These are phyloP conservation scores for Rhagoletis pomonella DNA, from an alignment of 1,140 invertebrate genomes.

Conservation along the genomic window DNA sequence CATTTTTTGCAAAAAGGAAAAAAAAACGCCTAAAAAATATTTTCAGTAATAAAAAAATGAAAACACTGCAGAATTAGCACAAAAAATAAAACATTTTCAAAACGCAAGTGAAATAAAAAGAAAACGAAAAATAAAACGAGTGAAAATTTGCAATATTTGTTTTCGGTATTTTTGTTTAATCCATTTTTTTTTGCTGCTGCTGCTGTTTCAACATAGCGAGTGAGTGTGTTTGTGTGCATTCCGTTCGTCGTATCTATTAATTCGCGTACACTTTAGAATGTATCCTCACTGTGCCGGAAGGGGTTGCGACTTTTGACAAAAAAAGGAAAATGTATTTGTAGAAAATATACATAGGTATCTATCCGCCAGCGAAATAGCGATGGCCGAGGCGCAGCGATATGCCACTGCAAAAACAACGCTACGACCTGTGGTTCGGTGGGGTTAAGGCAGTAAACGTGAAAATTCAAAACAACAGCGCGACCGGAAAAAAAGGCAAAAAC, in stretches of 20 bases:
- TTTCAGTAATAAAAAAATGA: background rate
- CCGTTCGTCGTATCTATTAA: conserved; percentile 1
- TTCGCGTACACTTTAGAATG: background rate
- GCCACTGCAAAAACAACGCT: conserved; percentile 15
- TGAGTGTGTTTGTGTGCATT: too few relatives aligned
- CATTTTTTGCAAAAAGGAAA: conserved; percentile 42
- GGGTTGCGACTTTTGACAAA: conserved; percentile 13
- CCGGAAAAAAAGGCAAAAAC: conserved; percentile 31
- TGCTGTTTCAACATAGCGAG: background rate
- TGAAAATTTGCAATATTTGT: conserved; percentile 21
- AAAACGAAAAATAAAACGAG: conserved; percentile 17
- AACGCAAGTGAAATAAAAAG: conserved; percentile 15
- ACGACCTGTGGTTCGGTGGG: background rate
- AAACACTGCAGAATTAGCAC: background rate
- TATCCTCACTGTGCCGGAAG: background rate
- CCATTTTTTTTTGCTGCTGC: background rate
- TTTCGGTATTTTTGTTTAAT: conserved; percentile 17
- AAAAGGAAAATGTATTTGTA: conserved; percentile 4
- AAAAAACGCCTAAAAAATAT: background rate
- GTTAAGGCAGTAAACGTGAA: conserved; percentile 36
- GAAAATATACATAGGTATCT: background rate
- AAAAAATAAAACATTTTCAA: background rate
- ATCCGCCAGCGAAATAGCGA: too few relatives aligned
- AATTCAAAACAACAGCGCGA: conserved; percentile 47
- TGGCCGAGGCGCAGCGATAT: background rate